These are phyloP conservation scores for Seladonia tumulorum DNA, from an alignment of 2,888 invertebrate species.

Conservation along the genomic window DNA sequence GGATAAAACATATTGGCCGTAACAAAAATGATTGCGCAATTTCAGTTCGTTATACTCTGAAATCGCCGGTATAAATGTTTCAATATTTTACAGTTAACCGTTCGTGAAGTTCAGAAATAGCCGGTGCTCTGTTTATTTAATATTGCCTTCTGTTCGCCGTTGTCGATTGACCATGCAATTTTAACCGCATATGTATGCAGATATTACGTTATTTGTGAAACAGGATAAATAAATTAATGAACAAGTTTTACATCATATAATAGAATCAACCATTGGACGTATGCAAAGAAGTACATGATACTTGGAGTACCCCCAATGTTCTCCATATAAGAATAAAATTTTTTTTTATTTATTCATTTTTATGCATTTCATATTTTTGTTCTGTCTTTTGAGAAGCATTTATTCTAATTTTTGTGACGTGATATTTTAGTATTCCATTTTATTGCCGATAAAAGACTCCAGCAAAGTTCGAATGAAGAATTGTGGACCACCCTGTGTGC, in stretches of 20 bases:
- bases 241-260: neutral
- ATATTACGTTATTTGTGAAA: neutral
- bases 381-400: neutral
- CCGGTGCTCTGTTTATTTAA: slow-evolving; percentile 7
- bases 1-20: neutral
- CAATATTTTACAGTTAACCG: slow-evolving; percentile 15
- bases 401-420: neutral
- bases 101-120: neutral
- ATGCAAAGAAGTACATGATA: neutral
- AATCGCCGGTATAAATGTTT: neutral
- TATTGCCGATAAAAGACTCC: neutral
- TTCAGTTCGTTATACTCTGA: slow-evolving; percentile 9
- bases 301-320: too few relatives aligned
- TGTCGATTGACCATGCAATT: neutral
- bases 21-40: slow-evolving; percentile 16
- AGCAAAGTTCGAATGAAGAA: neutral
- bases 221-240: neutral
- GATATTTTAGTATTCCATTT: too few relatives aligned
- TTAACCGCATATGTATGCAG: neutral
- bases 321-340: neutral
- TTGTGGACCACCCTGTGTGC: neutral
- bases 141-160: neutral
- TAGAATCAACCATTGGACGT: neutral
- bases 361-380: neutral
- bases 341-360: too few relatives aligned